phyloP scores from a whole-genome alignment of 1,140 invertebrate genomes.

The Linepithema humile region DNA sequence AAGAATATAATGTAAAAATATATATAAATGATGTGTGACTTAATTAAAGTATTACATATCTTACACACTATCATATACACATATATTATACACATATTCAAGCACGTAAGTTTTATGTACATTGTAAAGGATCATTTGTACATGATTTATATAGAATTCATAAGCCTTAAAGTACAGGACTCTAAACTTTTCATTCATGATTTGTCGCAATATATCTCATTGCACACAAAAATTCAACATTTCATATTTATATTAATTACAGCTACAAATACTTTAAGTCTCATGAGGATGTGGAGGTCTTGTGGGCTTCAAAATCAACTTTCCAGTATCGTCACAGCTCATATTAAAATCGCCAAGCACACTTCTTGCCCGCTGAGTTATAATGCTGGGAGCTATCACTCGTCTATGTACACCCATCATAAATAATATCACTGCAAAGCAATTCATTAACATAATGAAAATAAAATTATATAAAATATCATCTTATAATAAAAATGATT shows the following conservation, averaged over 20 bases:
- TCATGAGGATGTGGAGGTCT: slow-evolving; percentile 82
- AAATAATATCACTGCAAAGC: slow-evolving; percentile 92
- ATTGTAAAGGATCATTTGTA: not conserved
- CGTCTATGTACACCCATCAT: slow-evolving; percentile 96
- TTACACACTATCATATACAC: not conserved
- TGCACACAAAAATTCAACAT: slow-evolving; percentile 11
- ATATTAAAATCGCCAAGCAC: slow-evolving; percentile 98
- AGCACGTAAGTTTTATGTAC: not conserved
- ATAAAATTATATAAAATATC: not conserved
- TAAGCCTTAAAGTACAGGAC: not conserved
- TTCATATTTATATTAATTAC: not conserved
- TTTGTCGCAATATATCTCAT: not conserved
- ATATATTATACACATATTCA: not conserved
- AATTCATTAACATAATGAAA: slow-evolving; percentile 27
- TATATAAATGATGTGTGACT: not conserved
- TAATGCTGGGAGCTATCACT: slow-evolving; percentile 98
- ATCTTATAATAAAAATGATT: too few species aligned
- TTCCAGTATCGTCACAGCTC: slow-evolving; percentile 98
- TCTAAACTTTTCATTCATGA: not conserved
- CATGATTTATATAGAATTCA: not conserved
- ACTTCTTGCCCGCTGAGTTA: slow-evolving; percentile 94
- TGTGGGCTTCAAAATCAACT: slow-evolving; percentile 93
- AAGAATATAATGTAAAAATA: not conserved
- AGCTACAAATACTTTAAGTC: slow-evolving; percentile 70
- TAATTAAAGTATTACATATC: slow-evolving; percentile 21